phyloP scores from a whole-genome alignment of 2,113 vertebrate species.

The Pterocles orientalis region DNA sequence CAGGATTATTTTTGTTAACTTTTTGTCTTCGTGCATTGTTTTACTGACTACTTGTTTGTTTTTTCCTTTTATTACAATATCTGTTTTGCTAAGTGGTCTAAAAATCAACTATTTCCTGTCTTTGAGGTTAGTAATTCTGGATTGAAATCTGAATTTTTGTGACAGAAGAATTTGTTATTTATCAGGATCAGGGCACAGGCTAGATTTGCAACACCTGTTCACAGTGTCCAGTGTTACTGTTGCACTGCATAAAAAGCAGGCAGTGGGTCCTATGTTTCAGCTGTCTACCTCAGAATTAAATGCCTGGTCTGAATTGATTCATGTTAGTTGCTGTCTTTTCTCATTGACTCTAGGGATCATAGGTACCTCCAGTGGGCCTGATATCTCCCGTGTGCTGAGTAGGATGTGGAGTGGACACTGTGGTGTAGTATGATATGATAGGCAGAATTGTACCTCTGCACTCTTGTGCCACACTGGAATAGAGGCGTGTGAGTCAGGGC shows the following conservation, averaged over 20 bases:
- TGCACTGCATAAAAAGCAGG: not conserved
- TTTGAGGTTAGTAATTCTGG: not conserved
- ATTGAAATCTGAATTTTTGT: not conserved
- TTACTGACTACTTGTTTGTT: not conserved
- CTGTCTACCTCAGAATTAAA: not conserved
- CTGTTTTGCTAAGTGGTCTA: not conserved
- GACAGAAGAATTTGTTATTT: not conserved
- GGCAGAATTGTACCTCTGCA: not conserved
- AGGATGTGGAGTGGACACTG: not conserved
- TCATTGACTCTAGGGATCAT: not conserved
- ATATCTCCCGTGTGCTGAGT: not conserved
- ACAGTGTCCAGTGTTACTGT: not conserved
- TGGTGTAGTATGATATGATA: fast-evolving
- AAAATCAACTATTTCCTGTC: not conserved
- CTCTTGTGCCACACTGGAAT: not conserved
- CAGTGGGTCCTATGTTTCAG: not conserved
- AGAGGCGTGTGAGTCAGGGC: not conserved
- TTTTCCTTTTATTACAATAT: not conserved
- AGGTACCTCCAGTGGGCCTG: not conserved
- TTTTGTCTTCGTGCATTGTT: not conserved
- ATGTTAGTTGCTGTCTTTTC: not conserved
- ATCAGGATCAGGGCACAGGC: not conserved
- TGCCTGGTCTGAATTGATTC: not conserved
- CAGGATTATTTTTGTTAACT: not conserved
- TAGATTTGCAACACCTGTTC: not conserved